Conservation (phyloP, 1,140 invertebrate species). For the Agraylea sexmaculata region DNA sequence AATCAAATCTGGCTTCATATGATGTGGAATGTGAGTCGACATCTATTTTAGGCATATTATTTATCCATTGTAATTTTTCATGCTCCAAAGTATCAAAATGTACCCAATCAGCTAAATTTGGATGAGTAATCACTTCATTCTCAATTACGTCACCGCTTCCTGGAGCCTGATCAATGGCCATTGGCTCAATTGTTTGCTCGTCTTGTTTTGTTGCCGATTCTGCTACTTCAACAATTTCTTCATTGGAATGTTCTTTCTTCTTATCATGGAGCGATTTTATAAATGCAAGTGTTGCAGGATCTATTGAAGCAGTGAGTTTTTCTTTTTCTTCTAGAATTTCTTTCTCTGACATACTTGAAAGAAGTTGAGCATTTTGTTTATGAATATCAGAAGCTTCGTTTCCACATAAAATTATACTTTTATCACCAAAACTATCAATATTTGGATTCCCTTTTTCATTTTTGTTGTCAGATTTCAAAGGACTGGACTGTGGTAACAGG, state of each 20-base stretch:
- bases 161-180: constrained; percentile 21
- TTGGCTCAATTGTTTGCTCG: constrained; percentile 19
- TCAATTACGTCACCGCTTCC: constrained; percentile 30
- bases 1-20: constrained; percentile 62
- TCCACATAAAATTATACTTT: constrained; percentile 43
- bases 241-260: constrained; percentile 19
- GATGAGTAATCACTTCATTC: constrained; percentile 47
- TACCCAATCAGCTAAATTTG: constrained; percentile 57
- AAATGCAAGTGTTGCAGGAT: constrained; percentile 54
- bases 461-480: constrained; percentile 23
- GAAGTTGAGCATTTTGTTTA: constrained; percentile 54
- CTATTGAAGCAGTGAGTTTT: constrained; percentile 51
- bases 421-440: constrained; percentile 8
- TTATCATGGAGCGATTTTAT: constrained; percentile 44
- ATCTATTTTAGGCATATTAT: constrained; percentile 44
- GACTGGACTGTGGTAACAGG: background rate
- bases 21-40: constrained; percentile 38
- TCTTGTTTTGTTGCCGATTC: constrained; percentile 23
- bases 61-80: constrained; percentile 79
- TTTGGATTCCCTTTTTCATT: no score
- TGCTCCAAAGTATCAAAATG: constrained; percentile 72
- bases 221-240: constrained; percentile 12
- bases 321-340: constrained; percentile 66
- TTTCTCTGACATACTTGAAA: constrained; percentile 56
- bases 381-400: constrained; percentile 53